phyloP scores from a whole-genome alignment of 2,113 vertebrate genomes.

The Tympanuchus pallidicinctus region DNA sequence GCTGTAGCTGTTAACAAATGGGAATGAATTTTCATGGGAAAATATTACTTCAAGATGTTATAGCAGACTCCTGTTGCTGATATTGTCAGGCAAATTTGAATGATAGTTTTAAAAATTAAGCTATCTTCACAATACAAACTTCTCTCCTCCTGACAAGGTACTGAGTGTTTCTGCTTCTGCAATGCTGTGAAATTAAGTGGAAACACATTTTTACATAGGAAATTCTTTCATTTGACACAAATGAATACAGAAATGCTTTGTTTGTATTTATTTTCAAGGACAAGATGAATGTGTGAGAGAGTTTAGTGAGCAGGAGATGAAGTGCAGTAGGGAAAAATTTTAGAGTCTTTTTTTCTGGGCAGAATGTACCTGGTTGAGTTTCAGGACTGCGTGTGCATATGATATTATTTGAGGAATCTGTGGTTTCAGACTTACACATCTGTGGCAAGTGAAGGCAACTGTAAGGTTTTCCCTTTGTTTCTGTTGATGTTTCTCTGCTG shows the following conservation, averaged over 20 bases:
- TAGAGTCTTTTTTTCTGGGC: background rate
- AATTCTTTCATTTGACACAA: background rate
- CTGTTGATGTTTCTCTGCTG: background rate
- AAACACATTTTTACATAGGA: background rate
- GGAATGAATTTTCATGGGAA: background rate
- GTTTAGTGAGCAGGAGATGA: background rate
- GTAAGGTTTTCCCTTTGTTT: background rate
- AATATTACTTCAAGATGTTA: background rate
- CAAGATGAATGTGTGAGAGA: background rate
- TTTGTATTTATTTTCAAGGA: background rate
- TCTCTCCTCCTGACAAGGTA: background rate
- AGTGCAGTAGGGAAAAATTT: background rate
- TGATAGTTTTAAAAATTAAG: rapidly evolving
- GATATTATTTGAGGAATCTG: background rate
- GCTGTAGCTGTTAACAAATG: background rate
- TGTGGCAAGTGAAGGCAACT: background rate
- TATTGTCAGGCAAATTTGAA: background rate
- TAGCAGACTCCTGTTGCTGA: background rate
- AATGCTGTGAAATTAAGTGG: background rate
- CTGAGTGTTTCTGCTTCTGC: background rate
- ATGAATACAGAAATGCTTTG: background rate
- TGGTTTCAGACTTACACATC: background rate
- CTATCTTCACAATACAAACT: background rate
- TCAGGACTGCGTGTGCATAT: rapidly evolving
- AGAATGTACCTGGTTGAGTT: background rate